These are phyloP conservation scores for Balearica regulorum DNA, from an alignment of 2,797 vertebrate species.

Conservation along the genomic window DNA sequence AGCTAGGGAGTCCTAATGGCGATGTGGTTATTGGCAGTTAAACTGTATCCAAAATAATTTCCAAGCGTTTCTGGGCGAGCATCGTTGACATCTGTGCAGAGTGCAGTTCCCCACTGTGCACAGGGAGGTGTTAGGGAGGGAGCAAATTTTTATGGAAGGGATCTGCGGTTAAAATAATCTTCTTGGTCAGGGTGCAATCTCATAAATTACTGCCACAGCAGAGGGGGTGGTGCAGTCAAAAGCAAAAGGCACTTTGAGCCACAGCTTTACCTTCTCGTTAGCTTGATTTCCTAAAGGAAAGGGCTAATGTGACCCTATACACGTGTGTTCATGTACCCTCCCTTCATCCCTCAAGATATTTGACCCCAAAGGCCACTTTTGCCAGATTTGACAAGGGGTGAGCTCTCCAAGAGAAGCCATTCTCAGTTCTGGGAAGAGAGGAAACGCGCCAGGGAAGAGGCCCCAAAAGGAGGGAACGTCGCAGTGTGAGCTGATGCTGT, in stretches of 20 bases:
- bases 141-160: not conserved
- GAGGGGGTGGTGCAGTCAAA: not conserved
- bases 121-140: not conserved
- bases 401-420: not conserved
- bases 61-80: not conserved
- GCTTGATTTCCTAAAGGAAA: not conserved
- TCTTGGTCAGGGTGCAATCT: not conserved
- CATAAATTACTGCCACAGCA: not conserved
- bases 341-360: not conserved
- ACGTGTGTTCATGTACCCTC: rapidly evolving
- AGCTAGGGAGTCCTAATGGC: not conserved
- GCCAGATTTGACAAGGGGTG: not conserved
- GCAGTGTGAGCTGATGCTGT: not conserved
- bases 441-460: not conserved
- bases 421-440: not conserved
- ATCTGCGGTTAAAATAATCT: not conserved
- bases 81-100: not conserved
- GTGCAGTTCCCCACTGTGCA: rapidly evolving
- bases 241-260: not conserved
- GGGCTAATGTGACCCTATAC: not conserved
- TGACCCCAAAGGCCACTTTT: not conserved
- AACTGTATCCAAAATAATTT: not conserved
- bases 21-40: not conserved
- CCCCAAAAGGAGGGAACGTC: not conserved
- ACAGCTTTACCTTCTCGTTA: not conserved